Conservation (phyloP, 2,888 invertebrate species). For the Xanthia icteritia region DNA sequence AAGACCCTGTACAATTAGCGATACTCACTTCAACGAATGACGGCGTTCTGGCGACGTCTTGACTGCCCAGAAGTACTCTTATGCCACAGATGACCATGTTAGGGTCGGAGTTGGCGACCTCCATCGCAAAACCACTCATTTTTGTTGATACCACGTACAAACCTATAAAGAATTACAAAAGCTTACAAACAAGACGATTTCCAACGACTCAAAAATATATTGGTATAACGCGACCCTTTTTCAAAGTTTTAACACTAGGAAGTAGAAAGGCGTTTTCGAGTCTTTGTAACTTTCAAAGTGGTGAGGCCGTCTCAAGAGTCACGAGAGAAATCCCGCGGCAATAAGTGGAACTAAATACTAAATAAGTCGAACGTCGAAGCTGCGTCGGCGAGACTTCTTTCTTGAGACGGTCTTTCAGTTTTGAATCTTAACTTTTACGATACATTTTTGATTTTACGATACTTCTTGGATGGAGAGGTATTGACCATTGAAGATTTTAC, state of each 20-base stretch:
- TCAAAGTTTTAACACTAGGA: not conserved
- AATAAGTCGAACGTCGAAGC: no score
- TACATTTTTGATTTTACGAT: not conserved
- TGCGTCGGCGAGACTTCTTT: no score
- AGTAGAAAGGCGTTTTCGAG: not conserved
- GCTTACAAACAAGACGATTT: not conserved
- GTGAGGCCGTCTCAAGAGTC: not conserved
- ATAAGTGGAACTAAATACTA: no score
- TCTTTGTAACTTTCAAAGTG: not conserved
- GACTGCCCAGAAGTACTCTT: conserved; percentile 95
- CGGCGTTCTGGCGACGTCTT: conserved; percentile 94
- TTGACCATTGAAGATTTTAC: not conserved
- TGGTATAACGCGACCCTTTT: no score
- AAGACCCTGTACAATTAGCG: no score
- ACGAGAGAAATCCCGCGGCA: no score
- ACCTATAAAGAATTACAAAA: conserved; percentile 84
- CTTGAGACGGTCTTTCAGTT: not conserved
- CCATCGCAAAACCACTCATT: conserved; percentile 96
- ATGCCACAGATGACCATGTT: conserved; percentile 97
- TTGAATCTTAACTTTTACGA: not conserved
- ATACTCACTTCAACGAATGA: conserved; percentile 92
- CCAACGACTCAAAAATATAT: not conserved
- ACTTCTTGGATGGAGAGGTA: not conserved
- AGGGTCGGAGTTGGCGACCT: conserved; percentile 96
- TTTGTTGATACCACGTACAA: conserved; percentile 98